phyloP scores from a whole-genome alignment of 2,797 vertebrate species.

The Chelmon rostratus region DNA sequence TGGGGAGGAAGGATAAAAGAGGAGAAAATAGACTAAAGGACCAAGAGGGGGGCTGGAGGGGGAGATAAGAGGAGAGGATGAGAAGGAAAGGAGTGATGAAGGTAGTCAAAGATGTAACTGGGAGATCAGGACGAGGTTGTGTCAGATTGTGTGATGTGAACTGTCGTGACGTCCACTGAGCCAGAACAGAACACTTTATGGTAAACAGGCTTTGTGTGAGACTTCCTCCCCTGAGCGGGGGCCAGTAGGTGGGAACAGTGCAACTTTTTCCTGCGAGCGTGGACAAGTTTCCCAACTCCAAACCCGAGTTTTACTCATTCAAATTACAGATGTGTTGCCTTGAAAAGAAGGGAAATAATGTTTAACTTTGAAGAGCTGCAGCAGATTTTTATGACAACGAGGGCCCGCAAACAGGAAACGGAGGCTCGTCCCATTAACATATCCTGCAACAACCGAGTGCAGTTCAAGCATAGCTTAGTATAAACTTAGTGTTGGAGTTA shows the following conservation, averaged over 20 bases:
- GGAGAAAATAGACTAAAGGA: neutral
- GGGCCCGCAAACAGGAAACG: neutral
- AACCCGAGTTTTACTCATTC: neutral
- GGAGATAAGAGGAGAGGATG: neutral
- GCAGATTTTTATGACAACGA: neutral
- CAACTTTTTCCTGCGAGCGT: constrained; percentile 37
- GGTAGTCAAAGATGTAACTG: neutral
- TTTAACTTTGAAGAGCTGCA: neutral
- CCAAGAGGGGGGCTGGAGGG: neutral
- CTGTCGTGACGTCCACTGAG: neutral
- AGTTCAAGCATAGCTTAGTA: no score
- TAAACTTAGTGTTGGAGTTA: no score
- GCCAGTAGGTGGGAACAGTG: constrained; percentile 15
- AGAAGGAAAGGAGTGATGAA: neutral
- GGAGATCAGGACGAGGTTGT: neutral
- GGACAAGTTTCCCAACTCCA: constrained; percentile 19
- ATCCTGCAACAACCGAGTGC: no score
- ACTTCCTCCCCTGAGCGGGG: constrained; percentile 51
- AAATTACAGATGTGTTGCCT: neutral
- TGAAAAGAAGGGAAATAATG: constrained; percentile 7
- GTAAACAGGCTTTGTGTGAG: constrained; percentile 52
- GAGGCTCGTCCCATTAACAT: no score
- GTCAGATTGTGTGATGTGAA: neutral
- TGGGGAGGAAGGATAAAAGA: neutral
- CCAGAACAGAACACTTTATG: constrained; percentile 21